Evolutionary conservation across 2,113 vertebrate species (phyloP).

Genomic region (Agelaius phoeniceus): DNA sequence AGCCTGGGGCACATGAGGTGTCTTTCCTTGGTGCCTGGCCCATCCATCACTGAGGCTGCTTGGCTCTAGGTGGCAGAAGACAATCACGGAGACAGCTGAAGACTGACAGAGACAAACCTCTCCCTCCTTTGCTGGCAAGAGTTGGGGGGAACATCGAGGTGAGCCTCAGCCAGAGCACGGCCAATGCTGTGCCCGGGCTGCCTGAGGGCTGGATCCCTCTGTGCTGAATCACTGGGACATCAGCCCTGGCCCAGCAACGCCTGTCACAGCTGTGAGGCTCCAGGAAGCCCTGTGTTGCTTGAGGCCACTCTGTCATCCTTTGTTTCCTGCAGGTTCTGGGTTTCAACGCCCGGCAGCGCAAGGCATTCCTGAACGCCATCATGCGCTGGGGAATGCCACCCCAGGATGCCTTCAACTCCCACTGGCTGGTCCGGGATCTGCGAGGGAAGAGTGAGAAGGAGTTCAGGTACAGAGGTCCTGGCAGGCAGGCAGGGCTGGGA

Average conservation of each 20-base stretch:
- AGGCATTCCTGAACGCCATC: slow-evolving; percentile 96
- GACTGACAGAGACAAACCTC: slow-evolving; percentile 92
- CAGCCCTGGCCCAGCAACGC: neutral
- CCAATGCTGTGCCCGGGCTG: rapidly evolving
- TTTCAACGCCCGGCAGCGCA: slow-evolving; percentile 95
- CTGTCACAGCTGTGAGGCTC: neutral
- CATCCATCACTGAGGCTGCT: neutral
- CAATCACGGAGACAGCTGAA: slow-evolving; percentile 95
- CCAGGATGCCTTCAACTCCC: slow-evolving; percentile 97
- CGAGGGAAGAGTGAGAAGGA: slow-evolving; percentile 96
- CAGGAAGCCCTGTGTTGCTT: rapidly evolving
- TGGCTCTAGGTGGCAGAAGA: slow-evolving; percentile 84
- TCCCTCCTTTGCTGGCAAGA: slow-evolving; percentile 92
- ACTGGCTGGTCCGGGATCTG: slow-evolving; percentile 96
- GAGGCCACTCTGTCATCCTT: neutral
- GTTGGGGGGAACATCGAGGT: slow-evolving; percentile 98
- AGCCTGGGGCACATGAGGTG: neutral
- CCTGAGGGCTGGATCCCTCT: rapidly evolving
- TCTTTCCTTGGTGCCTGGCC: neutral
- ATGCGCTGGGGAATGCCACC: slow-evolving; percentile 99
- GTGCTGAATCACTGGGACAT: rapidly evolving
- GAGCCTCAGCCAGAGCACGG: neutral
- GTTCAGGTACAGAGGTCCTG: slow-evolving; percentile 79
- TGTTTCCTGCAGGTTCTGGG: slow-evolving; percentile 84
- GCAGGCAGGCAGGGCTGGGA: neutral